These are phyloP conservation scores for Mythimna albipuncta DNA, from an alignment of 2,888 invertebrate species.

Conservation along the genomic window DNA sequence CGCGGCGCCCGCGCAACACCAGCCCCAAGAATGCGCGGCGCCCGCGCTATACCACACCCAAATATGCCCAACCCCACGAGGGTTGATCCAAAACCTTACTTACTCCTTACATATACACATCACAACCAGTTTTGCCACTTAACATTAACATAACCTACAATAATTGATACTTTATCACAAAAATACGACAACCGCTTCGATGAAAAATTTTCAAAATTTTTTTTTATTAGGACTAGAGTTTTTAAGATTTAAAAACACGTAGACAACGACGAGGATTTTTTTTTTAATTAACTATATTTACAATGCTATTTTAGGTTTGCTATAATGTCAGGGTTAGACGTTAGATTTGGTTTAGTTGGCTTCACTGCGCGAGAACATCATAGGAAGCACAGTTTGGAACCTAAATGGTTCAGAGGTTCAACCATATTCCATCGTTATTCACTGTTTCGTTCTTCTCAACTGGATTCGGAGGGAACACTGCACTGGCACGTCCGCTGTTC, in stretches of 20 bases:
- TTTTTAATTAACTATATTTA: conserved; percentile 73
- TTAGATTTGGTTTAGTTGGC: conserved; percentile 62
- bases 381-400: conserved; percentile 86
- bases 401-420: conserved; percentile 83
- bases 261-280: conserved; percentile 80
- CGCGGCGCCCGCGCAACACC: conserved; percentile 79
- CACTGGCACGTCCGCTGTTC: conserved; percentile 86
- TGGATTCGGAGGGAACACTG: conserved; percentile 76
- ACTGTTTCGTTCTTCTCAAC: conserved; percentile 85
- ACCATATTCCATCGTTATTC: conserved; percentile 90
- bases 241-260: conserved; percentile 73
- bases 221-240: conserved; percentile 68
- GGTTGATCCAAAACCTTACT: conserved; percentile 73
- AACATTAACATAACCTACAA: conserved; percentile 71
- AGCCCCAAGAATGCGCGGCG: conserved; percentile 71
- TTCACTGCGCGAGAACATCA: conserved; percentile 82
- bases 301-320: conserved; percentile 64
- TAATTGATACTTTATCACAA: conserved; percentile 85
- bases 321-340: conserved; percentile 59
- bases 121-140: conserved; percentile 90
- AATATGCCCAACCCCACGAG: conserved; percentile 55
- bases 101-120: conserved; percentile 89
- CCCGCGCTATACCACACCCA: conserved; percentile 73
- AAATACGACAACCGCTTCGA: conserved; percentile 91
- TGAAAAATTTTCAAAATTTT: conserved; percentile 86